phyloP scores from a whole-genome alignment of 1,140 invertebrate species.

The Charaxes varanes region DNA sequence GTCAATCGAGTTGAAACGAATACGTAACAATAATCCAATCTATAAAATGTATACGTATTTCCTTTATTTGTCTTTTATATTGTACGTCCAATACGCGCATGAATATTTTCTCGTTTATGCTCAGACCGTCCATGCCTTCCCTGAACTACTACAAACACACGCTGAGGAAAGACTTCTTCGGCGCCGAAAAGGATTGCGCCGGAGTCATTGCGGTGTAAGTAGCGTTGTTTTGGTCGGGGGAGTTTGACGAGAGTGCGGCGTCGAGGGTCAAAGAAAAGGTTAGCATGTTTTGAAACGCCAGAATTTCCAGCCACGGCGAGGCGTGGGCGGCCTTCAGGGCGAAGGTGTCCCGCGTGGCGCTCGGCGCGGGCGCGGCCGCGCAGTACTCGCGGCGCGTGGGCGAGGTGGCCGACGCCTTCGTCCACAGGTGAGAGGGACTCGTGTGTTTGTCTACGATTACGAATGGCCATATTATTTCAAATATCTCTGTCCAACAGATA shows the following conservation, averaged over 20 bases:
- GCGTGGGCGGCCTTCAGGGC: constrained; percentile 87
- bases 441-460: no score
- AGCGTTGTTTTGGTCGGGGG: no score
- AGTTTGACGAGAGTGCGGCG: no score
- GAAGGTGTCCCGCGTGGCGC: constrained; percentile 86
- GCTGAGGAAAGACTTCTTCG: constrained; percentile 83
- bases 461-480: no score
- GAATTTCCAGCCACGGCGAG: constrained; percentile 81
- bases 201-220: constrained; percentile 89
- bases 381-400: constrained; percentile 84
- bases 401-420: constrained; percentile 82
- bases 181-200: constrained; percentile 75
- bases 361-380: constrained; percentile 84
- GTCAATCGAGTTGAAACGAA: no score
- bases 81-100: no score
- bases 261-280: no score
- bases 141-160: constrained; percentile 87
- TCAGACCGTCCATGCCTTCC: constrained; percentile 86
- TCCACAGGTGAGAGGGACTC: constrained; percentile 78
- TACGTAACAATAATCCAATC: no score
- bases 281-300: neutral
- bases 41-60: no score
- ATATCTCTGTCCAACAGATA: neutral
- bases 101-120: no score
- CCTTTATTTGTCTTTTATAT: no score